Evolutionary conservation across 1,140 invertebrate genomes (phyloP).

Genomic region (Drosophila quadrilineata): DNA sequence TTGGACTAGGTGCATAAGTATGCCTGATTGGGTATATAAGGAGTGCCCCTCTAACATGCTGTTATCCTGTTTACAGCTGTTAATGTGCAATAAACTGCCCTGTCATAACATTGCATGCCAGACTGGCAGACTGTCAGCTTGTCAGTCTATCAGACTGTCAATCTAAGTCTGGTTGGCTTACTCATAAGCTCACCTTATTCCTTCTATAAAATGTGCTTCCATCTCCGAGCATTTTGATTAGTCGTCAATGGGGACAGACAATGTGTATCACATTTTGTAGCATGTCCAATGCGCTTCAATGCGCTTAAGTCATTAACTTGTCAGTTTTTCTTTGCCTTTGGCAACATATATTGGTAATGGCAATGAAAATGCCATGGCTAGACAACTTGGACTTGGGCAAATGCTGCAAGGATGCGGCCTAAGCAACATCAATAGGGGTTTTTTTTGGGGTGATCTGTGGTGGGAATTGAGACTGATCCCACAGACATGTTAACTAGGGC

Average conservation of each 20-base stretch:
- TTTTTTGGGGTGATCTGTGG: too few relatives aligned
- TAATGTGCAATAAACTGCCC: constrained; percentile 16
- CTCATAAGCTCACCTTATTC: constrained; percentile 15
- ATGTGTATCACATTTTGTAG: constrained; percentile 24
- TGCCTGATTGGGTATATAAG: neutral
- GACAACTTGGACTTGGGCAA: constrained; percentile 43
- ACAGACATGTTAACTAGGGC: constrained; percentile 60
- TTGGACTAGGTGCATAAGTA: too few relatives aligned
- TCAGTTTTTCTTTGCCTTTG: constrained; percentile 39
- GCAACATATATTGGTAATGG: constrained; percentile 54
- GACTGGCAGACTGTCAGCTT: too few relatives aligned
- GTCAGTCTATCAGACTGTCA: too few relatives aligned
- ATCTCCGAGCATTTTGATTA: constrained; percentile 28
- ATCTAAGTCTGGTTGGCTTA: too few relatives aligned
- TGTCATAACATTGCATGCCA: constrained; percentile 10
- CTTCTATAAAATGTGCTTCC: constrained; percentile 3
- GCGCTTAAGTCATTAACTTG: constrained; percentile 62
- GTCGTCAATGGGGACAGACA: constrained; percentile 4
- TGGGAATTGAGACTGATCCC: neutral
- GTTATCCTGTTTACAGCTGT: neutral
- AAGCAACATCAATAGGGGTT: neutral
- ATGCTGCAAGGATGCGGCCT: constrained; percentile 3
- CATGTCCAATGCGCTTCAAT: constrained; percentile 49
- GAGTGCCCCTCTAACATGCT: neutral
- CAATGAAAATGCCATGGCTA: constrained; percentile 25